phyloP scores from a whole-genome alignment of 2,113 vertebrate genomes.

The Tragelaphus strepsiceros region DNA sequence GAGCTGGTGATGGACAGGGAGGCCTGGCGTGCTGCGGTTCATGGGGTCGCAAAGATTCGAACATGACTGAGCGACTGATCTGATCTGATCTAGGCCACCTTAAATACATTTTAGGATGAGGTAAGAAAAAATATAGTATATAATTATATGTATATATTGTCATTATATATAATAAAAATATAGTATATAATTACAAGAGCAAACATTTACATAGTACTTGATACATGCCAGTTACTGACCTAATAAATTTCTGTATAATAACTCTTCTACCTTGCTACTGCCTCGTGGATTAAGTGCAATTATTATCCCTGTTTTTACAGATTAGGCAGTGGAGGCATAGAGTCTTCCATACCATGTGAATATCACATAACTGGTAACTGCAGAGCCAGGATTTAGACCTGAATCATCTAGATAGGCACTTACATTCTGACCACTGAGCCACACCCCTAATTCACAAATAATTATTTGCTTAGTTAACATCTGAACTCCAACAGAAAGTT shows the following conservation, averaged over 20 bases:
- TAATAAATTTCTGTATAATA: background rate
- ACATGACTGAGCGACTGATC: too few relatives aligned
- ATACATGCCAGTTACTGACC: background rate
- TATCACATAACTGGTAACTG: background rate
- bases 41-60: too few relatives aligned
- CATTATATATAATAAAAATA: background rate
- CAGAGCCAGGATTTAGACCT: background rate
- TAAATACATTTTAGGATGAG: background rate
- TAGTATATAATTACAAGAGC: background rate
- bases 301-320: background rate
- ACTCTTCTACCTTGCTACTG: background rate
- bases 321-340: background rate
- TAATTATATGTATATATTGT: background rate
- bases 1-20: too few relatives aligned
- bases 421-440: background rate
- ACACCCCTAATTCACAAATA: background rate
- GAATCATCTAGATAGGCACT: background rate
- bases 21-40: too few relatives aligned
- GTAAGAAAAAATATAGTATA: background rate
- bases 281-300: background rate
- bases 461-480: background rate
- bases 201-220: background rate
- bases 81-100: too few relatives aligned
- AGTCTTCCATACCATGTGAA: background rate
- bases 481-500: background rate